A percentile compares a stretch with the other conserved stretches of the same genome.
These are phyloP conservation scores for Aleiodes leptofemur DNA, from an alignment of 2,888 invertebrate genomes.

Conservation along the genomic window DNA sequence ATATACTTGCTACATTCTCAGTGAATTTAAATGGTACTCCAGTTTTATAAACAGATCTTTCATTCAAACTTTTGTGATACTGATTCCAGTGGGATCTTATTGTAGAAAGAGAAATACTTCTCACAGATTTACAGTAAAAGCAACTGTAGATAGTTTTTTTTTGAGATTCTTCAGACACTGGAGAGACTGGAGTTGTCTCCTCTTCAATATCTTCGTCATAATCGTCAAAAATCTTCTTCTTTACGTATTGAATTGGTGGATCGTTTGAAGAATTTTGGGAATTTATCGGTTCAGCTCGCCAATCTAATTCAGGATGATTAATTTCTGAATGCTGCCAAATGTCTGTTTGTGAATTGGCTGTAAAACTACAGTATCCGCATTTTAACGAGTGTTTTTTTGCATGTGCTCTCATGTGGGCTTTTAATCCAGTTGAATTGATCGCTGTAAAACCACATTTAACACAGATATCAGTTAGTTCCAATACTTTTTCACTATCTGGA, in stretches of 20 bases:
- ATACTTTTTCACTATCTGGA: slow-evolving; percentile 29
- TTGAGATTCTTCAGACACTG: slow-evolving; percentile 14
- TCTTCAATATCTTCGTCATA: slow-evolving; percentile 62
- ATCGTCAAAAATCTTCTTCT: slow-evolving; percentile 50
- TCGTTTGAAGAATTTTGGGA: slow-evolving; percentile 42
- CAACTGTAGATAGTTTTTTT: slow-evolving; percentile 62
- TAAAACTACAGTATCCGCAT: slow-evolving; percentile 69
- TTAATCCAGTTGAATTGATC: slow-evolving; percentile 62
- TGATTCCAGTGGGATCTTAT: slow-evolving; percentile 66
- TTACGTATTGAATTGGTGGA: slow-evolving; percentile 43
- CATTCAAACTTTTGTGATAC: slow-evolving; percentile 58
- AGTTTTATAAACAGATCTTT: slow-evolving; percentile 23
- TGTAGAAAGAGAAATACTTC: slow-evolving; percentile 60
- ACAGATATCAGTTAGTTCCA: slow-evolving; percentile 54
- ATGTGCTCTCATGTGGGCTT: slow-evolving; percentile 67
- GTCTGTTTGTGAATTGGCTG: slow-evolving; percentile 61
- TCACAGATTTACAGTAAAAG: slow-evolving; percentile 63
- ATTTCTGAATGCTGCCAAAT: slow-evolving; percentile 67
- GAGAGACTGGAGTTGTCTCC: slow-evolving; percentile 41
- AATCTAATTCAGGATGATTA: slow-evolving; percentile 65
- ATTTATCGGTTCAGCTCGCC: slow-evolving; percentile 53
- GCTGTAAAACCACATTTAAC: slow-evolving; percentile 66
- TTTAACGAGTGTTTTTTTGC: slow-evolving; percentile 58
- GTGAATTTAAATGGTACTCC: slow-evolving; percentile 62
- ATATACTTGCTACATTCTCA: slow-evolving; percentile 45